Percentiles rank a stretch among this genome's conserved stretches.
Conservation (phyloP, 2,888 invertebrate genomes). For the Drosophila kambysellisi region DNA sequence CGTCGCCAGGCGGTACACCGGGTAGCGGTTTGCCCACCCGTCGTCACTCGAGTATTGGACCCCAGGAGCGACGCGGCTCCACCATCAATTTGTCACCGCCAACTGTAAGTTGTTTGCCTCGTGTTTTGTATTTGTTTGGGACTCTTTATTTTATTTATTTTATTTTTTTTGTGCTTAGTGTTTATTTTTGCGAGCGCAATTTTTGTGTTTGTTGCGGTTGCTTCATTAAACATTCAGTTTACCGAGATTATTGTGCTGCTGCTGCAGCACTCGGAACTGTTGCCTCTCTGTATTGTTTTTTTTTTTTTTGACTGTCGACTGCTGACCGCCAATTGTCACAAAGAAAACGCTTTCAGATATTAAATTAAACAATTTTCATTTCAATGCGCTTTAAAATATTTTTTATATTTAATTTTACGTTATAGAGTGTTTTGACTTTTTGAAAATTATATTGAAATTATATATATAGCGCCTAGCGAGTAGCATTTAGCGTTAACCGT, state of each 20-base stretch:
- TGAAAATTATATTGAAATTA: slow-evolving; percentile 34
- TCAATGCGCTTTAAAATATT: slow-evolving; percentile 32
- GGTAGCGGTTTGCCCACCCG: slow-evolving; percentile 92
- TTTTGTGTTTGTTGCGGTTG: slow-evolving; percentile 58
- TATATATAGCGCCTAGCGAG: slow-evolving; percentile 61
- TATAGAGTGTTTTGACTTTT: slow-evolving; percentile 25
- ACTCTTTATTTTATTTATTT: slow-evolving; percentile 13
- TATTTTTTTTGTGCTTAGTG: slow-evolving; percentile 1
- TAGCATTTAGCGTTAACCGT: slow-evolving; percentile 66
- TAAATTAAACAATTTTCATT: slow-evolving; percentile 50
- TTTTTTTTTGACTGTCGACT: slow-evolving; percentile 25
- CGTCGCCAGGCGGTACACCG: slow-evolving; percentile 90
- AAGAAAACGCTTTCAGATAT: slow-evolving; percentile 50
- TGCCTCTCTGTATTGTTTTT: slow-evolving; percentile 16
- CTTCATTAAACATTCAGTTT: slow-evolving; percentile 48
- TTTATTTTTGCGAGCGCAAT: slow-evolving; percentile 50
- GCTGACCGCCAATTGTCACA: slow-evolving; percentile 41
- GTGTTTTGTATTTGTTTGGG: slow-evolving; percentile 29
- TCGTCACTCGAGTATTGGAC: slow-evolving; percentile 96
- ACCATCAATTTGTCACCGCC: slow-evolving; percentile 94
- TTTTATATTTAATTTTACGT: slow-evolving; percentile 14
- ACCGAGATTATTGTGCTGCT: slow-evolving; percentile 19
- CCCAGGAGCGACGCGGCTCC: slow-evolving; percentile 94
- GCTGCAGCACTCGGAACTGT: slow-evolving; percentile 13
- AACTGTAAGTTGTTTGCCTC: slow-evolving; percentile 89